phyloP scores from a whole-genome alignment of 2,797 vertebrate genomes.

The Botia kubotai region DNA sequence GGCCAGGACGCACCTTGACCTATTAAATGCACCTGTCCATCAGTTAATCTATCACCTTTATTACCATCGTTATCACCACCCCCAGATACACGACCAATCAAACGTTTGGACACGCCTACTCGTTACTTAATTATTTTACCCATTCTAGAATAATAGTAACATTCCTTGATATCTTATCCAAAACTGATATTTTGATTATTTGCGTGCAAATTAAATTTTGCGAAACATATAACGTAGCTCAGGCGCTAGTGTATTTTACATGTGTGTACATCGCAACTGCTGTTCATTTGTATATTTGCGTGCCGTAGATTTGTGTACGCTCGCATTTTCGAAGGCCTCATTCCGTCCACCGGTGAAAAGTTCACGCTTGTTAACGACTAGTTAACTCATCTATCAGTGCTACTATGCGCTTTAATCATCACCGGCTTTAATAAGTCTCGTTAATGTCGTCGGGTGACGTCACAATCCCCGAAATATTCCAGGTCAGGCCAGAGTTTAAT shows the following conservation, averaged over 20 bases:
- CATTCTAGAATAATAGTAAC: not conserved
- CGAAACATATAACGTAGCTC: not conserved
- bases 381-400: conserved; percentile 57
- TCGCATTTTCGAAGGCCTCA: conserved; percentile 54
- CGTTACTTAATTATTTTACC: not conserved
- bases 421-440: conserved; percentile 35
- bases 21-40: conserved; percentile 48
- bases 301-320: conserved; percentile 32
- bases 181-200: not conserved
- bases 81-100: conserved; percentile 26
- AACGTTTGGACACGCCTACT: conserved; percentile 7
- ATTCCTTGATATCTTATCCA: too few species aligned
- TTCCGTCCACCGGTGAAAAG: conserved; percentile 65
- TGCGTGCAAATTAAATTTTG: not conserved
- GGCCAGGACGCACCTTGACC: conserved; percentile 64
- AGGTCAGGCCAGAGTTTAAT: conserved; percentile 32
- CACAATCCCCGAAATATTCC: conserved; percentile 26
- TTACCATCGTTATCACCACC: conserved; percentile 37
- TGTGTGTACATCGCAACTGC: not conserved
- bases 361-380: conserved; percentile 64
- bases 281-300: conserved; percentile 27
- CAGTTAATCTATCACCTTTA: conserved; percentile 54
- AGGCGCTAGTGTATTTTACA: not conserved
- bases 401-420: conserved; percentile 19
- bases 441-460: conserved; percentile 30